Percentiles rank a stretch among this genome's conserved stretches.
These are phyloP conservation scores for Oxyura jamaicensis DNA, from an alignment of 2,113 vertebrate genomes.

Conservation along the genomic window DNA sequence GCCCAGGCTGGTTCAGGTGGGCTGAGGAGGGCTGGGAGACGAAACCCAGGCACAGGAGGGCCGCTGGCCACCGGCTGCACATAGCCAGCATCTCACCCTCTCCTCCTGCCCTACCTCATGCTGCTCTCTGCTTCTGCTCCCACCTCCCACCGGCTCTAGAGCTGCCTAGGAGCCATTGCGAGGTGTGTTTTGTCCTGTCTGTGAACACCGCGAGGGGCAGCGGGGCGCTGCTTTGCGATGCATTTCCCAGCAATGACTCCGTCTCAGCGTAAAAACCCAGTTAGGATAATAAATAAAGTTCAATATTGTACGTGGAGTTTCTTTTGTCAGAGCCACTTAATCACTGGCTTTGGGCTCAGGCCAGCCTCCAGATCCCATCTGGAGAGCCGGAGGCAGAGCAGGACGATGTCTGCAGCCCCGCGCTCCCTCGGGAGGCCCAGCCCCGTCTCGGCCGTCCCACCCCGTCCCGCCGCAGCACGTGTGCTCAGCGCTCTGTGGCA, in stretches of 20 bases:
- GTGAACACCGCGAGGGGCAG: neutral
- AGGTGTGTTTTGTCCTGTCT: neutral
- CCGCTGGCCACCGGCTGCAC: too few species aligned
- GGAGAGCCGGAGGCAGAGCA: neutral
- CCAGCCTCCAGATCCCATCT: neutral
- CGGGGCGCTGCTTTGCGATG: neutral
- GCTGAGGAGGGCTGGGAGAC: neutral
- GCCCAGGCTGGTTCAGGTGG: accelerated
- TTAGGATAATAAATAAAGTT: neutral
- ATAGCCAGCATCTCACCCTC: neutral
- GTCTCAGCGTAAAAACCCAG: neutral
- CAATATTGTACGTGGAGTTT: neutral
- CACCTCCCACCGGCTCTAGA: neutral
- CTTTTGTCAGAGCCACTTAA: neutral
- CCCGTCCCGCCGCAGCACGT: accelerated
- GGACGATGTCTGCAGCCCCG: neutral
- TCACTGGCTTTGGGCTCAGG: neutral
- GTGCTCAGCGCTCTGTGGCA: neutral
- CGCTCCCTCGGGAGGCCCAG: neutral
- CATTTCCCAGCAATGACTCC: neutral
- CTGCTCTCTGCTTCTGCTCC: neutral
- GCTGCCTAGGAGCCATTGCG: neutral
- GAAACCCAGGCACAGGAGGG: neutral
- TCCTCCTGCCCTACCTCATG: neutral
- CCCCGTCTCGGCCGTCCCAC: neutral